Evolutionary conservation across 2,888 invertebrate genomes (phyloP), one percentile per base, ranked within the genome.

Genomic region (Smittia aterrima): DNA sequence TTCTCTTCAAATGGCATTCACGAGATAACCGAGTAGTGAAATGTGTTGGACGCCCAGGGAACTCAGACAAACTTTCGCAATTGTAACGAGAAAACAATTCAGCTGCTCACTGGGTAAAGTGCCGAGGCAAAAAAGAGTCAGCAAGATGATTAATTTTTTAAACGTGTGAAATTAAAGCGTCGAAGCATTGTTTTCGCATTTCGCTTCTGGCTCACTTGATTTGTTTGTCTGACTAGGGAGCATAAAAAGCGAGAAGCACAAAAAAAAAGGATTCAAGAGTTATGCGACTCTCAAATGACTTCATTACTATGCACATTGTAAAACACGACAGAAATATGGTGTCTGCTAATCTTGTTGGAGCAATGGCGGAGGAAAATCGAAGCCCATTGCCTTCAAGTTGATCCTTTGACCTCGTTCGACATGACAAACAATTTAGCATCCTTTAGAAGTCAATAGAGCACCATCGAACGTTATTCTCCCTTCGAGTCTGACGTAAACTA

Each of bases 301-400:
- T 72, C 72, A 72, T 72, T 72, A 62, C 58, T 72, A 72, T 72
- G 58, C 72, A 72, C 72, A 72, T 72, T 72, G 72, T 72, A 72
- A 72, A 72, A 62, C 72, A 72, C 72, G 58, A 72, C 40, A 40
- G 24, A 22, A 54, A 71, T 71, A 54, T 71, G 53, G 38, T 72
- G 72, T 72, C 72, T 72, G 72, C 72, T 72, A 62, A 72, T 72
- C 72, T n/a, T 13, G 68, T 41, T 22, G 20, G 7, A 38, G 22
- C 7, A 27, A 13, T 20, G 38, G 20, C 38, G 25, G 38, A 16
- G 20, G 18, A 27, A 20, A 66, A 38, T 27, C 27, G 11, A 66
- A 66, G n/a, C 22, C 22, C 13, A 58, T 58, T 58, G 3, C 9
- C 58, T 6, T 47, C 2, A 47, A 47, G 16, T 47, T 47, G 47